Evolutionary conservation across 1,140 invertebrate genomes (phyloP), one percentile per base, ranked within the genome.

Genomic region (Rhagoletis zephyria): DNA sequence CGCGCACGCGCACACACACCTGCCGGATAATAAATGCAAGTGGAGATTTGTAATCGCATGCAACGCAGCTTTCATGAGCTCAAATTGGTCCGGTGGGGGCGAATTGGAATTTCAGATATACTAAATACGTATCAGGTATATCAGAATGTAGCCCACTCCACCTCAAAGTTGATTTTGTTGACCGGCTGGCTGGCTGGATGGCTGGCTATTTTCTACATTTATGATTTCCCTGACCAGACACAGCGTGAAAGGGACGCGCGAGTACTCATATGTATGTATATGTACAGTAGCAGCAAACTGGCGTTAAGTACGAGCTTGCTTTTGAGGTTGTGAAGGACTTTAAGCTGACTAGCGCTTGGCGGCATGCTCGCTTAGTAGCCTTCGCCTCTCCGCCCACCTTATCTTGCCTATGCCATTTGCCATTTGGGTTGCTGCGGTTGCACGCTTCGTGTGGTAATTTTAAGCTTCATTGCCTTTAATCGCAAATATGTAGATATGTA

Each of bases 401-500:
- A 48, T 81, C 74, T 19, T 30, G 30, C 30, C 30, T 30, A 30
- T 1, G 30, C 30, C 30, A 30, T 30, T 81, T 81, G n/a, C 74
- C 1, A 74, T 74, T 59, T 48, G 74, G 74, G 74, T 81, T 81
- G 45, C 74, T 81, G 51, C 48, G 74, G 74, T 56, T 56, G 51
- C 45, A 81, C 74, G 74, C n/a, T 56, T 48, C 74, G 74, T 81
- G 74, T 59, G 74, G 74, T 81, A 81, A 81, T 81, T 81, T 81
- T 81, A 81, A 81, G 74, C 48, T 81, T 81, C 48, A 81, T 81
- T 81, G 74, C 74, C 74, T 56, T 81, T 81, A 81, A 81, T 81
- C 51, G 74, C n/a, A 81, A 81, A 56, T 77, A 51, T 67, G 6
- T 67, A 10, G 12, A 30, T 67, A n/a, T 64, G 63, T 30, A 0